Evolutionary conservation across 2,888 invertebrate species (phyloP).

Genomic region (Myopa testacea): DNA sequence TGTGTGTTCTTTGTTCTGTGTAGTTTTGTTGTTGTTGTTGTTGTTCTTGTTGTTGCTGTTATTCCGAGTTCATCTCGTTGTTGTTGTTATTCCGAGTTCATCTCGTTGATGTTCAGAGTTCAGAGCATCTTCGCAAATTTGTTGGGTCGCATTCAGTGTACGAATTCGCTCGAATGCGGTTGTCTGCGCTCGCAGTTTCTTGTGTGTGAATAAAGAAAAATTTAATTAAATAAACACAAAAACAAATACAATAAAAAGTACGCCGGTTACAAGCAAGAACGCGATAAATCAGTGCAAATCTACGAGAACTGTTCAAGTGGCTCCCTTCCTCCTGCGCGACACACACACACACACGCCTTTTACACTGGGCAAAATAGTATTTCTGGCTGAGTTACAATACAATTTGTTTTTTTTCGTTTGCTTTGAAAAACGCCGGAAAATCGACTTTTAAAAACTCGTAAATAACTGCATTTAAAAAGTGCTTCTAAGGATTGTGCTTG

Average conservation of each 20-base stretch:
- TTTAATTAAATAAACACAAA: background rate
- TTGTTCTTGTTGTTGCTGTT: background rate
- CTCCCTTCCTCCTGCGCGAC: background rate
- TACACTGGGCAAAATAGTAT: background rate
- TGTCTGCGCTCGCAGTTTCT: constrained; percentile 51
- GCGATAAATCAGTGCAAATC: background rate
- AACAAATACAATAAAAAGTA: background rate
- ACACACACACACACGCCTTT: background rate
- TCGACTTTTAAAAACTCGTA: constrained; percentile 44
- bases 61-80: background rate
- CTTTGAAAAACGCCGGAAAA: background rate
- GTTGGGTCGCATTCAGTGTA: constrained; percentile 62
- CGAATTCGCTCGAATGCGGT: constrained; percentile 61
- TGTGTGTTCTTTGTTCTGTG: no score
- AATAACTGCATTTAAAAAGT: constrained; percentile 44
- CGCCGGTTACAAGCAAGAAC: background rate
- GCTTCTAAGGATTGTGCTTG: constrained; percentile 34
- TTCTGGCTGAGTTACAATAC: background rate
- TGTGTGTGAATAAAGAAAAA: constrained; percentile 7
- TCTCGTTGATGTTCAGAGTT: constrained; percentile 43
- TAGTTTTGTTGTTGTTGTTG: no score
- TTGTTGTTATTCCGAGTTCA: constrained; percentile 16
- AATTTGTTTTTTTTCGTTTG: background rate
- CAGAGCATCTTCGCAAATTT: constrained; percentile 60
- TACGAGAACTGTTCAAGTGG: background rate